phyloP scores from a whole-genome alignment of 1,140 invertebrate genomes.

The Lasaia peninsularis region DNA sequence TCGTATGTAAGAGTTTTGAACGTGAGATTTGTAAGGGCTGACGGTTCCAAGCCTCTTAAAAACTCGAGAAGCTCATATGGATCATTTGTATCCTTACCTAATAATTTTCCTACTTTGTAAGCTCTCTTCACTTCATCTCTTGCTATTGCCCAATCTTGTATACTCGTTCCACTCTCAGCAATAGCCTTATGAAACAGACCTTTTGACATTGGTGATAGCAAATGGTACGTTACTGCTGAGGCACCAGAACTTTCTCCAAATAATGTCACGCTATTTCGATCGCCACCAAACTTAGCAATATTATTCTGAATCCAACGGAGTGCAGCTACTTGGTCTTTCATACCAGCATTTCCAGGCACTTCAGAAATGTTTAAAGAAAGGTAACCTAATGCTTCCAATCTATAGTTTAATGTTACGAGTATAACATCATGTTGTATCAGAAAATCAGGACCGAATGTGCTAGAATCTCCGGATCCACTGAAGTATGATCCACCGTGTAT shows the following conservation, averaged over 20 bases:
- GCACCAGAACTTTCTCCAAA: slow-evolving; percentile 86
- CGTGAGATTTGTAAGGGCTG: slow-evolving; percentile 21
- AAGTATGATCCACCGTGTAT: slow-evolving; percentile 79
- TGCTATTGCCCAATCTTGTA: slow-evolving; percentile 81
- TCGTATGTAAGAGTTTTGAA: slow-evolving; percentile 21
- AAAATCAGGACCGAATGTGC: slow-evolving; percentile 26
- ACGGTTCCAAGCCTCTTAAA: slow-evolving; percentile 48
- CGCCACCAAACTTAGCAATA: slow-evolving; percentile 82
- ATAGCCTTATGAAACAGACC: slow-evolving; percentile 72
- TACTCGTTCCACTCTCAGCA: slow-evolving; percentile 80
- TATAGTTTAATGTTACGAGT: slow-evolving; percentile 28
- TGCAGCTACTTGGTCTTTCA: slow-evolving; percentile 81
- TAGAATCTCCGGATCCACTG: slow-evolving; percentile 28
- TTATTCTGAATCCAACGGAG: slow-evolving; percentile 60
- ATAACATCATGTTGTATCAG: slow-evolving; percentile 29
- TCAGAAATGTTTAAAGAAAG: slow-evolving; percentile 76
- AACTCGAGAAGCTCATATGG: slow-evolving; percentile 56
- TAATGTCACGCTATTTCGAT: slow-evolving; percentile 82
- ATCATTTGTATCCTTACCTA: slow-evolving; percentile 65
- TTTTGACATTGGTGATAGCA: slow-evolving; percentile 80
- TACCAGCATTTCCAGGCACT: slow-evolving; percentile 56
- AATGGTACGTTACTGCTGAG: slow-evolving; percentile 81
- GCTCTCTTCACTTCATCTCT: slow-evolving; percentile 79
- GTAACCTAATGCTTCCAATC: slow-evolving; percentile 71
- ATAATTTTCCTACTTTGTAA: slow-evolving; percentile 51